Base-by-base conservation (phyloP, 2,113 vertebrate species). In the Riparia riparia region DNA sequence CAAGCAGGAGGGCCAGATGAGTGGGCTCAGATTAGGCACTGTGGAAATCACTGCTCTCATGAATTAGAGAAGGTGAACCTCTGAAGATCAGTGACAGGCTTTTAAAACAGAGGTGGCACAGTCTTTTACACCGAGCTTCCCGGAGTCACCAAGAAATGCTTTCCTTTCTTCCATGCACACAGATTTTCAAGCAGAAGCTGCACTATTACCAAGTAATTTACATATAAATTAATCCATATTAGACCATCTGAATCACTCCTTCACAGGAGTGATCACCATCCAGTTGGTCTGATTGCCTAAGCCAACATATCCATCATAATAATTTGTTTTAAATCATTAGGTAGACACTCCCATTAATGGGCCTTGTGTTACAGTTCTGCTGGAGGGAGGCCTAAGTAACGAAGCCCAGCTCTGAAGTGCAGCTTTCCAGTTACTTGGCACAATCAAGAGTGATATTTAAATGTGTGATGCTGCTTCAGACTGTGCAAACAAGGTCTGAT, bases 141-240 rank as follows among this genome's bases (percentile, higher is more conserved):
- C n/a, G 12, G 34, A 93, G 57, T 86, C 54, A 83, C 45, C 63
- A 78, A 58, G 72, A 94, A 83, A 69, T 61, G 22, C 44, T 61
- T 85, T 64, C 54, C 18, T 41, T 25, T 64, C 56, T 65, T 66
- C n/a, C 79, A 24, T 89, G 91, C 65, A 94, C 81, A 89, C 71
- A 92, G 95, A 95, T 92, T 97, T 95, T 96, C 80, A 92, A 96
- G 84, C 65, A 94, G 89, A 95, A 97, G 81, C 90, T 41, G 66
- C 91, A 95, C 83, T 77, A 96, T 92, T 95, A 86, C 26, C 39
- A 39, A 92, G 84, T 96, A 90, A 97, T 97, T 97, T 98, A 91
- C 88, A 96, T 96, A 94, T 83, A 97, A 92, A 98, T 97, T 77
- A 97, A 94, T 97, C 82, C 80, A 73, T 97, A 95, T 97, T 97